A percentile compares a stretch with the other conserved stretches of the same genome.
phyloP scores from a whole-genome alignment of 2,888 invertebrate species.

The Drosophila pseudotalamancana region DNA sequence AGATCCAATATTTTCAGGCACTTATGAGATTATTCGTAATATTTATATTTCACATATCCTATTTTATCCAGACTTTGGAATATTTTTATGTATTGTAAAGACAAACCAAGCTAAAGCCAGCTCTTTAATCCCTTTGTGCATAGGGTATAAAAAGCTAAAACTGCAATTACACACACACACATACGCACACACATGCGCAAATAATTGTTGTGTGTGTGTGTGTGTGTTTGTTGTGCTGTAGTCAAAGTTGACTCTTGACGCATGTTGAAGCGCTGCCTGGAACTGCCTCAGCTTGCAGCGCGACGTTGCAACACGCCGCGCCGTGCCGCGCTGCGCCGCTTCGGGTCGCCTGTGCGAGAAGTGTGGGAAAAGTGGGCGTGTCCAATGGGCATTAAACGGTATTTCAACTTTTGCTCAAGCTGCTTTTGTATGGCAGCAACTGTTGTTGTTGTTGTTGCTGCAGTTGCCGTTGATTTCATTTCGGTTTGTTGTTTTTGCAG shows the following conservation, averaged over 20 bases:
- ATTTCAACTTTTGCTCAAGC: conserved; percentile 72
- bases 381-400: conserved; percentile 75
- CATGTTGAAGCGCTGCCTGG: conserved; percentile 68
- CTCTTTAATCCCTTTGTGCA: conserved; percentile 19
- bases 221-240: conserved; percentile 38
- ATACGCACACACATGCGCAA: neutral
- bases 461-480: conserved; percentile 54
- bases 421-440: conserved; percentile 38
- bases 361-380: conserved; percentile 76
- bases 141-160: conserved; percentile 56
- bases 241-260: conserved; percentile 78
- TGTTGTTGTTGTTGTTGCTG: conserved; percentile 12
- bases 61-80: too few species aligned
- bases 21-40: too few species aligned
- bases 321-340: conserved; percentile 2
- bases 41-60: too few species aligned
- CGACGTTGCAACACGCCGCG: too few species aligned
- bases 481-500: conserved; percentile 66
- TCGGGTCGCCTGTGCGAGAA: conserved; percentile 12
- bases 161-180: conserved; percentile 41
- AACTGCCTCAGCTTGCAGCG: conserved; percentile 16
- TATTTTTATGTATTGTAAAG: too few species aligned
- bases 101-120: neutral
- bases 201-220: conserved; percentile 15
- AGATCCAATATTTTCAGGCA: too few species aligned